These are phyloP conservation scores for Parascotia fuliginaria DNA, from an alignment of 2,888 invertebrate species.

Conservation along the genomic window DNA sequence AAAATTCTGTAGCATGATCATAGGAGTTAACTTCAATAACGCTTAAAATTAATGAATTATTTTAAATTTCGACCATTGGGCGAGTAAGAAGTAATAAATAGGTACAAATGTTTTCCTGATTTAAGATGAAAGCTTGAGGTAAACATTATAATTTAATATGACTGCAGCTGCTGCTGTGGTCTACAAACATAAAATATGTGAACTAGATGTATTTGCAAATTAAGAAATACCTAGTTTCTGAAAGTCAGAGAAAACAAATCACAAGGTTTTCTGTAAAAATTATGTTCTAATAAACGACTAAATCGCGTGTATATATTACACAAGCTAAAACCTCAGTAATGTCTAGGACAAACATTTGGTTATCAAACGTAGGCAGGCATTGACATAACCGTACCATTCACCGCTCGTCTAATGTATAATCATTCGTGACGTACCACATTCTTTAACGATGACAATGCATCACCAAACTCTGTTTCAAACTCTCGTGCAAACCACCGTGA, in stretches of 20 bases:
- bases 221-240: neutral
- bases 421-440: constrained; percentile 29
- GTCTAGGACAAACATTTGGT: constrained; percentile 35
- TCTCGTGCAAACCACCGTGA: constrained; percentile 28
- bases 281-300: neutral
- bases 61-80: too few species aligned
- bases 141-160: neutral
- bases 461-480: constrained; percentile 5
- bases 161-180: neutral
- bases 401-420: constrained; percentile 27
- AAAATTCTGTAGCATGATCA: too few species aligned
- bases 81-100: neutral
- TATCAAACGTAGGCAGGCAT: constrained; percentile 26
- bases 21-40: too few species aligned
- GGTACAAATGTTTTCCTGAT: neutral
- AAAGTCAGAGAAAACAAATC: neutral
- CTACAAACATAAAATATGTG: too few species aligned
- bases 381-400: constrained; percentile 26
- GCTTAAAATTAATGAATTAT: too few species aligned
- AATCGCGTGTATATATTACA: constrained; percentile 23
- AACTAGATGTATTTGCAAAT: too few species aligned
- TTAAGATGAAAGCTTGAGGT: neutral
- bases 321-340: constrained; percentile 20
- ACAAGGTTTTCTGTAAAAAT: neutral
- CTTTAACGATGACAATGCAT: constrained; percentile 22